Conservation (phyloP, 2,888 invertebrate genomes). For the Hypomecis punctinalis region DNA sequence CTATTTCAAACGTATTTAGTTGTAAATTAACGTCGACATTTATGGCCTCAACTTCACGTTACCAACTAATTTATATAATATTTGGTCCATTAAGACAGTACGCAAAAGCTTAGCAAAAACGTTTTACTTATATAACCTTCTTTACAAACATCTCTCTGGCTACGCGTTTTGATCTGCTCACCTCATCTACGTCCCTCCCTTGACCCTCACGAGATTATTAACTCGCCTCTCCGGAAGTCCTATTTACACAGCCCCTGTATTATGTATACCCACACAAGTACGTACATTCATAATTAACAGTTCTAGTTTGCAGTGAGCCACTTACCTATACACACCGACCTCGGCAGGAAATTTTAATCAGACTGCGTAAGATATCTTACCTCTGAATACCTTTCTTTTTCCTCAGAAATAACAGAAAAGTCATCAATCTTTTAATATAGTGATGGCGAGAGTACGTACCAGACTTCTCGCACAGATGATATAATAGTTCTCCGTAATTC, state of each 20-base stretch:
- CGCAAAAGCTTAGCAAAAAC: constrained; percentile 1
- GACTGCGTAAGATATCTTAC: constrained; percentile 2
- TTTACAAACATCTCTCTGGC: constrained; percentile 9
- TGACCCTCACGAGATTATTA: constrained; percentile 32
- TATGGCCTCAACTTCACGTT: no score
- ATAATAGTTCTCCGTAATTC: constrained; percentile 8
- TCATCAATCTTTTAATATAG: constrained; percentile 9
- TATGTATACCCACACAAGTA: constrained; percentile 17
- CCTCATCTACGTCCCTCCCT: constrained; percentile 26
- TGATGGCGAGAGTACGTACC: not conserved
- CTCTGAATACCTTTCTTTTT: not conserved
- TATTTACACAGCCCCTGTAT: constrained; percentile 19
- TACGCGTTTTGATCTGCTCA: constrained; percentile 26
- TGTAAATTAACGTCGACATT: no score
- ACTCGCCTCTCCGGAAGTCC: constrained; percentile 27
- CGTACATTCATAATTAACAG: constrained; percentile 28
- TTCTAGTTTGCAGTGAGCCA: constrained; percentile 9
- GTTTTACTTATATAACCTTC: not conserved
- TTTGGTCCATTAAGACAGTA: not conserved
- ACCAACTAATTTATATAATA: no score
- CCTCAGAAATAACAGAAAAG: constrained; percentile 8
- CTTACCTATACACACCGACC: constrained; percentile 1
- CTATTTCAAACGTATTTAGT: no score
- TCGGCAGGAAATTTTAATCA: constrained; percentile 1
- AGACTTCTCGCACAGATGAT: constrained; percentile 6